Conservation (phyloP, 2,888 invertebrate genomes). For the Lasiommata megera region DNA sequence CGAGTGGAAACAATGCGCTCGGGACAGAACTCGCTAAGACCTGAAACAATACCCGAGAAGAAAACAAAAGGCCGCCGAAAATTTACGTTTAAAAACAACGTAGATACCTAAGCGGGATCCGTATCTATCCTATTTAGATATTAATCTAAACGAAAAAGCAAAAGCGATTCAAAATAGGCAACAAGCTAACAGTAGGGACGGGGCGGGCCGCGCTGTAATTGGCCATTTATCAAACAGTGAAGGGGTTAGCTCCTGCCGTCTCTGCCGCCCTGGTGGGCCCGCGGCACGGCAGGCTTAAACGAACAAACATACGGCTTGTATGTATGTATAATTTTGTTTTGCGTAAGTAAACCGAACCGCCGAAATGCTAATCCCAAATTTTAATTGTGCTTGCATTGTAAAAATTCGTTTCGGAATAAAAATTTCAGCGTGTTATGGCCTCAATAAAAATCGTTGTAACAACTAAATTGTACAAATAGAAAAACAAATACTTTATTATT, state of each 20-base stretch:
- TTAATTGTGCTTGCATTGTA: constrained; percentile 24
- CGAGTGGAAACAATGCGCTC: constrained; percentile 29
- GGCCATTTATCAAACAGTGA: constrained; percentile 82
- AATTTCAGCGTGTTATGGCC: neutral
- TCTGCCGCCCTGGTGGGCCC: constrained; percentile 61
- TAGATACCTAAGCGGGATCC: constrained; percentile 78
- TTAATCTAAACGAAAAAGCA: constrained; percentile 82
- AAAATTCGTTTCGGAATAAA: neutral
- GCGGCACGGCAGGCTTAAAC: constrained; percentile 46
- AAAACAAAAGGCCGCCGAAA: constrained; percentile 60
- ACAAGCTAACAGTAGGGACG: constrained; percentile 81
- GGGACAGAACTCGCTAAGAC: constrained; percentile 54
- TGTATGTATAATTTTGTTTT: constrained; percentile 31
- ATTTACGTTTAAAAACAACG: constrained; percentile 81
- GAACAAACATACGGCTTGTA: constrained; percentile 49
- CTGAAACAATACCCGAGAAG: constrained; percentile 64
- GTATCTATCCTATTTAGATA: constrained; percentile 82
- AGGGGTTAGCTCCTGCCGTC: constrained; percentile 76
- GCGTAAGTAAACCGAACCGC: constrained; percentile 11
- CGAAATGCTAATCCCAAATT: constrained; percentile 29
- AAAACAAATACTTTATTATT: too few species aligned
- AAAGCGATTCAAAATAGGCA: constrained; percentile 81
- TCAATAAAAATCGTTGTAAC: neutral
- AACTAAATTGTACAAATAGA: too few species aligned
- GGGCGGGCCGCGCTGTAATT: constrained; percentile 75